These are phyloP conservation scores for Agrochola macilenta DNA, from an alignment of 2,888 invertebrate species.

Conservation along the genomic window DNA sequence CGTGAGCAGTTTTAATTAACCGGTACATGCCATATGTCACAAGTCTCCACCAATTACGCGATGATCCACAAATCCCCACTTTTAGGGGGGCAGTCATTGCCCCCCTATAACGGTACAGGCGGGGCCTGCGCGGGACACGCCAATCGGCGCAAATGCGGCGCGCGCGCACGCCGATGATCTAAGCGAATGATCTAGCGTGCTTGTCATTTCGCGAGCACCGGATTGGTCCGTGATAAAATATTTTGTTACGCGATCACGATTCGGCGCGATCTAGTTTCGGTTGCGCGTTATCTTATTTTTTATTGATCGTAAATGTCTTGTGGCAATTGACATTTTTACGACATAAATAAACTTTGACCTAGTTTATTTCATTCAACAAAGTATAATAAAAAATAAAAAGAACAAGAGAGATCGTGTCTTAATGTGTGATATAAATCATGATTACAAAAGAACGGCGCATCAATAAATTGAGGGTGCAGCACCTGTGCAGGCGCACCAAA, in stretches of 20 bases:
- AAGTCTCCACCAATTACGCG: constrained; percentile 77
- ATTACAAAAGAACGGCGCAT: constrained; percentile 66
- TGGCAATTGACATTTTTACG: constrained; percentile 72
- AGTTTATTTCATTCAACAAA: constrained; percentile 66
- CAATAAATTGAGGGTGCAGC: constrained; percentile 71
- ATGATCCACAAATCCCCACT: constrained; percentile 88
- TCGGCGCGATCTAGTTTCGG: constrained; percentile 83
- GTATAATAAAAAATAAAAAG: constrained; percentile 41
- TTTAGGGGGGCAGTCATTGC: constrained; percentile 86
- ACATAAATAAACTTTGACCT: constrained; percentile 79
- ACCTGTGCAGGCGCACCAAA: constrained; percentile 76
- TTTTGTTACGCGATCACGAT: constrained; percentile 76
- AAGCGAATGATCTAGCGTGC: constrained; percentile 89
- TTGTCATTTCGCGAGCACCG: constrained; percentile 88
- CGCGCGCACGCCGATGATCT: constrained; percentile 83
- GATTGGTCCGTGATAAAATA: constrained; percentile 86
- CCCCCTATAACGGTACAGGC: constrained; percentile 90
- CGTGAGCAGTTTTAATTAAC: constrained; percentile 82
- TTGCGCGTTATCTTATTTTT: constrained; percentile 68
- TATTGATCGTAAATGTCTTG: constrained; percentile 74
- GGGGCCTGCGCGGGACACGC: constrained; percentile 85
- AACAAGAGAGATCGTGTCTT: constrained; percentile 42
- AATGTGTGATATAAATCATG: constrained; percentile 66
- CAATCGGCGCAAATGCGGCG: constrained; percentile 85
- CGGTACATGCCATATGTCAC: constrained; percentile 85